Conservation (phyloP, 2,888 invertebrate species). For the Orgyia antiqua region DNA sequence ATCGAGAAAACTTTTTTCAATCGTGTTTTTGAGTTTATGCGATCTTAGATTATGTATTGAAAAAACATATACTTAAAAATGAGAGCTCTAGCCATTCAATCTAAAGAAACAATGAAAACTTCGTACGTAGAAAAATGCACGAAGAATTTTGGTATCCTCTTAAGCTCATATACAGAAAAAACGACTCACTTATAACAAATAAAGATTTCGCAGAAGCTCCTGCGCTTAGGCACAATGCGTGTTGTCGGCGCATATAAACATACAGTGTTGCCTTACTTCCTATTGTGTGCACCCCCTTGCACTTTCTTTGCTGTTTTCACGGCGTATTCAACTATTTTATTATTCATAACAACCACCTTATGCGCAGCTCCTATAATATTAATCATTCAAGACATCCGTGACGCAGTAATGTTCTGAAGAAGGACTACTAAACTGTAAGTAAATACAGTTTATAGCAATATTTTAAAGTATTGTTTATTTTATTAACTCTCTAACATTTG, state of each 20-base stretch:
- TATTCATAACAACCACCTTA: slow-evolving; percentile 69
- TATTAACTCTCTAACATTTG: too few species aligned
- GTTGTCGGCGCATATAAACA: slow-evolving; percentile 71
- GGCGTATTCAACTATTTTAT: slow-evolving; percentile 65
- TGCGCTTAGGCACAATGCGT: slow-evolving; percentile 61
- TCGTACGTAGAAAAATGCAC: too few species aligned
- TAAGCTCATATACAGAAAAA: too few species aligned
- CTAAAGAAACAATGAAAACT: too few species aligned
- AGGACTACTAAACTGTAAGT: slow-evolving; percentile 32
- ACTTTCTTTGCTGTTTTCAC: slow-evolving; percentile 64
- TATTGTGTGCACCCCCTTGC: slow-evolving; percentile 65
- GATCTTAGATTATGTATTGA: too few species aligned
- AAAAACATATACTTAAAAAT: too few species aligned
- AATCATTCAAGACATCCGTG: slow-evolving; percentile 69
- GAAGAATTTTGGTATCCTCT: too few species aligned
- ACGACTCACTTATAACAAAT: too few species aligned
- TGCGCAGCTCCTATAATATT: slow-evolving; percentile 58
- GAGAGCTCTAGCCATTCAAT: too few species aligned
- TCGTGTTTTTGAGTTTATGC: too few species aligned
- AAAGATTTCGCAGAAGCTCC: too few species aligned
- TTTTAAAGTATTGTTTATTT: slow-evolving; percentile 3
- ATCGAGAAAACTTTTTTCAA: too few species aligned
- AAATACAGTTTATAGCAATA: slow-evolving; percentile 12
- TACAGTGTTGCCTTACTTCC: slow-evolving; percentile 70
- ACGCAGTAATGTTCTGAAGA: slow-evolving; percentile 37